phyloP scores from a whole-genome alignment of 2,113 vertebrate genomes.

The Climacteris rufus region DNA sequence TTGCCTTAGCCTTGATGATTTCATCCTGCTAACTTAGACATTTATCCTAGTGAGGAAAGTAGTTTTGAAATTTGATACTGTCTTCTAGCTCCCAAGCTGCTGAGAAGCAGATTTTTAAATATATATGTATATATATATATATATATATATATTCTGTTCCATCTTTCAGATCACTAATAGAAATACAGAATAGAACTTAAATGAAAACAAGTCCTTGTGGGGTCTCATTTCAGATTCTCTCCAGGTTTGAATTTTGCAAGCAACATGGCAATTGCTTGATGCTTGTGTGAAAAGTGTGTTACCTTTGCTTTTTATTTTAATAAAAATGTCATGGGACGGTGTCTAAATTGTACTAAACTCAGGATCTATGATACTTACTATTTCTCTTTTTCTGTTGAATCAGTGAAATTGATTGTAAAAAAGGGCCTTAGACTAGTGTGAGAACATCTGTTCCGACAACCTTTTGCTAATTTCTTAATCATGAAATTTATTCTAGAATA shows the following conservation, averaged over 20 bases:
- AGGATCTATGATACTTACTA: not conserved
- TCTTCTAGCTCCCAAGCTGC: not conserved
- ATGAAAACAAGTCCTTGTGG: not conserved
- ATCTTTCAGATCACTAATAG: not conserved
- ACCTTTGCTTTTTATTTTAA: not conserved
- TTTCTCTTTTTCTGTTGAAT: not conserved
- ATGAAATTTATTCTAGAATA: not conserved
- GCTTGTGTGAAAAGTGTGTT: not conserved
- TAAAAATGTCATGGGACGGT: not conserved
- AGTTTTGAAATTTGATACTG: not conserved
- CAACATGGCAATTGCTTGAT: not conserved
- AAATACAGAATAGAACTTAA: not conserved
- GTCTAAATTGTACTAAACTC: not conserved
- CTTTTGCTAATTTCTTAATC: not conserved
- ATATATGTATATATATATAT: too few relatives aligned
- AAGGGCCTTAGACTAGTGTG: not conserved
- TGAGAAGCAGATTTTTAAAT: not conserved
- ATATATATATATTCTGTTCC: not conserved
- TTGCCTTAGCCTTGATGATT: not conserved
- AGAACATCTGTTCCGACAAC: not conserved
- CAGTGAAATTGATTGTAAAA: not conserved
- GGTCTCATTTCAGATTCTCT: not conserved
- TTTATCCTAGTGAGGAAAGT: not conserved
- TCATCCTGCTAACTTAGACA: not conserved
- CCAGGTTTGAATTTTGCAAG: not conserved